Evolutionary conservation across 2,888 invertebrate genomes (phyloP), one percentile per base, ranked within the genome.

Genomic region (Plebejus anna): DNA sequence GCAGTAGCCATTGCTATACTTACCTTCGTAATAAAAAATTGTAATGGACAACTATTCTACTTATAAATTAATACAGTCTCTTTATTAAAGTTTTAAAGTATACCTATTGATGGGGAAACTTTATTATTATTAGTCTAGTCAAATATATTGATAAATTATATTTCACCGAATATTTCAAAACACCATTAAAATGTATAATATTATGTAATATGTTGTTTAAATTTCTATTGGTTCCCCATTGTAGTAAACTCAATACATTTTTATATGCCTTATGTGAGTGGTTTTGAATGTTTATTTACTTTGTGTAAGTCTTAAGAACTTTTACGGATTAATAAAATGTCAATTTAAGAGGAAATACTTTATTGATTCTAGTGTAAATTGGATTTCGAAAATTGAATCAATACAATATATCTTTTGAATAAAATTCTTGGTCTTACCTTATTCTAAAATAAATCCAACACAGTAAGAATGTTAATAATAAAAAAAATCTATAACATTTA

Each of bases 281-380:
- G 28, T 61, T 28, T 61, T 61, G 9, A 28, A 61, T 9, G 28
- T 61, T 61, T 22, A 28, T 28, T 11, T 61, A 61, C 28, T 61
- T 28, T 61, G 61, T 61, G 61, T 61, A 28, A 22, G 7, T 28
- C 59, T 61, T 61, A 28, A 11, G 28, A 66, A 32, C 13, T 66
- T 32, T 13, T 36, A 72, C 28, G 47, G 47, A 16, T 32, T 80
- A 87, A 89, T 86, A 83, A 86, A 89, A 87, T 84, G 79, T 83
- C 82, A 82, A 80, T 81, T 83, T 84, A 87, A 86, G 88, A 87
- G 88, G 89, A 90, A 92, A 91, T 92, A 92, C 89, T 94, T 94
- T 92, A 94, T 94, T 93, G 93, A 94, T 92, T 89, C 89, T 91
- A 90, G 90, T 91, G 92, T 93, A 93, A 93, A 93, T 90, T 88